Conservation (phyloP, 2,888 invertebrate species). For the Pachymerium ferrugineum region DNA sequence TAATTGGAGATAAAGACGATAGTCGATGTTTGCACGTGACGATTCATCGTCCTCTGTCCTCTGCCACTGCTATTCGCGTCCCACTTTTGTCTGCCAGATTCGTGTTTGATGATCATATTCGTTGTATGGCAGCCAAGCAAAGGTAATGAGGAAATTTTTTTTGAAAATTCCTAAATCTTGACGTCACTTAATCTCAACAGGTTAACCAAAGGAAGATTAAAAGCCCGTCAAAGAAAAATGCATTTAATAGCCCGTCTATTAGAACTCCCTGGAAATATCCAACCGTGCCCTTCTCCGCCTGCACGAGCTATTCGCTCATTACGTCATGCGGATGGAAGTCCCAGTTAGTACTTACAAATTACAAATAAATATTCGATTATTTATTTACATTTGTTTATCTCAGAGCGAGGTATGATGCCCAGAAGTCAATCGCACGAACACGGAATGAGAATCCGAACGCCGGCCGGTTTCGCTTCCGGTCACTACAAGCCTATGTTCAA, state of each 20-base stretch:
- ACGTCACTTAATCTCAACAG: constrained; percentile 39
- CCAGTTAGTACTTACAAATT: no score
- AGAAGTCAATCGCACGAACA: constrained; percentile 30
- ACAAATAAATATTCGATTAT: no score
- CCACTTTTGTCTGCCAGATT: constrained; percentile 85
- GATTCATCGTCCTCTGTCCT: constrained; percentile 70
- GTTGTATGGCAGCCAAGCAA: constrained; percentile 98
- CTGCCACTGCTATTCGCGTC: constrained; percentile 50
- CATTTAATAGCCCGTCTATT: constrained; percentile 86
- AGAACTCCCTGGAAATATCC: constrained; percentile 58
- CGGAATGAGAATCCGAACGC: neutral
- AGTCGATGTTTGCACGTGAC: constrained; percentile 90
- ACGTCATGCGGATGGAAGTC: constrained; percentile 31
- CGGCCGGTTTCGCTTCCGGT: neutral
- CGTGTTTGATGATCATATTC: constrained; percentile 96
- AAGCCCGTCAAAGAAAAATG: constrained; percentile 95
- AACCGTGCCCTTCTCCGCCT: constrained; percentile 44
- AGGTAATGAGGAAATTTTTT: constrained; percentile 53
- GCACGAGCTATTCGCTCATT: constrained; percentile 37
- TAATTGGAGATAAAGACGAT: constrained; percentile 92
- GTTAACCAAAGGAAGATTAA: constrained; percentile 69
- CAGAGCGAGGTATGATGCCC: constrained; percentile 16
- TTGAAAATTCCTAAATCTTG: neutral
- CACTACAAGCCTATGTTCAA: constrained; percentile 37
- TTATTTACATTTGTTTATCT: no score